These are phyloP conservation scores for Prenolepis imparis DNA, from an alignment of 2,888 invertebrate species.

Conservation along the genomic window DNA sequence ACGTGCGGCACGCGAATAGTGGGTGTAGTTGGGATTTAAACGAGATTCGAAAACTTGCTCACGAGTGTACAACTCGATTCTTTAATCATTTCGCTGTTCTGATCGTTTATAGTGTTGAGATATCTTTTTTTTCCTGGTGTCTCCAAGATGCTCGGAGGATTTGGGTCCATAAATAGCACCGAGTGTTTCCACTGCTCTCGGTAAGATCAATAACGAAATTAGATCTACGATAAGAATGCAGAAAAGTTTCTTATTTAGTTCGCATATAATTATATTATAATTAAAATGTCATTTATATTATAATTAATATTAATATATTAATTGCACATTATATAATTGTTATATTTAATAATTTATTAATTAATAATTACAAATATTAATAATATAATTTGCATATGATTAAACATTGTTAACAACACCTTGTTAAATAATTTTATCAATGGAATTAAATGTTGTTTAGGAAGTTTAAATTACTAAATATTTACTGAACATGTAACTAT, in stretches of 20 bases:
- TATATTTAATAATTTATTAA: too few relatives aligned
- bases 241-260: not conserved
- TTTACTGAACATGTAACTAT: too few relatives aligned
- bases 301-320: too few relatives aligned
- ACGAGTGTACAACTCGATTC: not conserved
- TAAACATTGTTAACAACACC: too few relatives aligned
- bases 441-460: too few relatives aligned
- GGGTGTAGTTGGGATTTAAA: constrained; percentile 66
- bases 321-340: too few relatives aligned
- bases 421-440: too few relatives aligned
- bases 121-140: not conserved
- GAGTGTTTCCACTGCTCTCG: not conserved
- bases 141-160: not conserved
- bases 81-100: not conserved
- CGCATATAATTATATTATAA: not conserved
- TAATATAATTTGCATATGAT: too few relatives aligned
- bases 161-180: not conserved
- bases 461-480: too few relatives aligned
- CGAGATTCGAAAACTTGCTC: not conserved
- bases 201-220: not conserved
- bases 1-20: constrained; percentile 69
- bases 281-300: too few relatives aligned
- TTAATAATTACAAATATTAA: too few relatives aligned
- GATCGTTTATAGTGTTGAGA: too few relatives aligned
- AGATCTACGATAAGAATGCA: not conserved